A percentile compares a stretch with the other conserved stretches of the same genome.
Evolutionary conservation across 2,797 vertebrate genomes (phyloP).

Genomic region (Geotrypetes seraphini): DNA sequence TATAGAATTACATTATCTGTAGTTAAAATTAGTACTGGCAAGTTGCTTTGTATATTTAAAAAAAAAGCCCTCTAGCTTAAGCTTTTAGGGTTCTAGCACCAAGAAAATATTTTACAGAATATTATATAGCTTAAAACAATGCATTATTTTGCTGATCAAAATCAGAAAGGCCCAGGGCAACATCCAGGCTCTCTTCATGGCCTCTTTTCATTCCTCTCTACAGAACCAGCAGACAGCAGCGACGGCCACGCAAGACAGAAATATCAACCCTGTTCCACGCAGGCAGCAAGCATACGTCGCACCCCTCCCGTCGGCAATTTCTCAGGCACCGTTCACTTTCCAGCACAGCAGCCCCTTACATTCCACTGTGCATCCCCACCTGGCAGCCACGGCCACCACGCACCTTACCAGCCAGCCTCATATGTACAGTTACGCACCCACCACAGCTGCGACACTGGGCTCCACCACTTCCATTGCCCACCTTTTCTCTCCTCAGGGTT

Average conservation of each 20-base stretch:
- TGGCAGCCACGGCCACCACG: constrained; percentile 66
- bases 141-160: too few species aligned
- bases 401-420: constrained; percentile 66
- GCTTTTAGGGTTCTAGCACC: too few species aligned
- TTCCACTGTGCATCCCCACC: constrained; percentile 54
- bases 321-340: constrained; percentile 81
- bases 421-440: constrained; percentile 87
- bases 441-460: constrained; percentile 73
- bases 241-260: constrained; percentile 74
- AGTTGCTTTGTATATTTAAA: too few species aligned
- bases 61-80: too few species aligned
- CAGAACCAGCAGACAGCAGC: constrained; percentile 77
- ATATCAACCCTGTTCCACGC: constrained; percentile 54
- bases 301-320: constrained; percentile 59
- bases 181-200: too few species aligned
- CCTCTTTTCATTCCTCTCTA: constrained; percentile 1
- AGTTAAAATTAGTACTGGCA: too few species aligned
- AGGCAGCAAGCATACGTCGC: constrained; percentile 82
- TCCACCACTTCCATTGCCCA: constrained; percentile 90
- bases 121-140: too few species aligned
- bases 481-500: constrained; percentile 72
- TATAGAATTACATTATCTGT: too few species aligned
- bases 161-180: too few species aligned
- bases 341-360: constrained; percentile 74
- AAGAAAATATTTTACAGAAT: too few species aligned